Percentiles rank a stretch among this genome's conserved stretches.
Conservation (phyloP, 2,888 invertebrate species). For the Cheilosia vernalis region DNA sequence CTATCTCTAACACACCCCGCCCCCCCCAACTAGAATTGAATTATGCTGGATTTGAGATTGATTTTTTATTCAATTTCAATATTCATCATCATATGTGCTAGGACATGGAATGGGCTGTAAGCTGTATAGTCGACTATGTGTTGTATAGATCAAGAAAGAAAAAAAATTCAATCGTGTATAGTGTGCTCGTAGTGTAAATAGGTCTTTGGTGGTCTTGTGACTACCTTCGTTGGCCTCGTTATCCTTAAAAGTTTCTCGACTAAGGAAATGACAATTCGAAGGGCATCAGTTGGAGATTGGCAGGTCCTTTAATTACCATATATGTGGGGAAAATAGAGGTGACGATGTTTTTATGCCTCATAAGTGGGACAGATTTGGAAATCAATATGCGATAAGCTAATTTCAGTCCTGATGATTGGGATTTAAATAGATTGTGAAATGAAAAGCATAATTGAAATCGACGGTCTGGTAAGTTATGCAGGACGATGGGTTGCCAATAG, state of each 20-base stretch:
- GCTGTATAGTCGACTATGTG: slow-evolving; percentile 26
- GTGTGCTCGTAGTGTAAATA: slow-evolving; percentile 52
- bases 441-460: slow-evolving; percentile 3
- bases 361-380: slow-evolving; percentile 27
- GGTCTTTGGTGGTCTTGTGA: slow-evolving; percentile 62
- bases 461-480: too few species aligned
- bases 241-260: slow-evolving; percentile 67
- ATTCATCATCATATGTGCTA: slow-evolving; percentile 76
- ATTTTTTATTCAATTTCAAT: slow-evolving; percentile 83
- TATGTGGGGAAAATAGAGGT: slow-evolving; percentile 28
- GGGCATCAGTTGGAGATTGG: slow-evolving; percentile 48
- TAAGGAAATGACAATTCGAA: slow-evolving; percentile 62
- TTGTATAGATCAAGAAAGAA: slow-evolving; percentile 10
- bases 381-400: slow-evolving; percentile 39
- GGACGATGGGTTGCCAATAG: too few species aligned
- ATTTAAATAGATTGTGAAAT: slow-evolving; percentile 50
- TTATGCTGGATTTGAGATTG: slow-evolving; percentile 82
- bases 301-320: slow-evolving; percentile 70
- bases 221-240: slow-evolving; percentile 6
- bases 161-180: slow-evolving; percentile 58
- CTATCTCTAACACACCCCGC: not conserved
- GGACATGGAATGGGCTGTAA: slow-evolving; percentile 49
- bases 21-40: slow-evolving; percentile 78
- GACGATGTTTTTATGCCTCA: slow-evolving; percentile 3
- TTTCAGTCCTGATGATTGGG: slow-evolving; percentile 50